phyloP scores from a whole-genome alignment of 2,797 vertebrate genomes.

The Cercopithecus neglectus region DNA sequence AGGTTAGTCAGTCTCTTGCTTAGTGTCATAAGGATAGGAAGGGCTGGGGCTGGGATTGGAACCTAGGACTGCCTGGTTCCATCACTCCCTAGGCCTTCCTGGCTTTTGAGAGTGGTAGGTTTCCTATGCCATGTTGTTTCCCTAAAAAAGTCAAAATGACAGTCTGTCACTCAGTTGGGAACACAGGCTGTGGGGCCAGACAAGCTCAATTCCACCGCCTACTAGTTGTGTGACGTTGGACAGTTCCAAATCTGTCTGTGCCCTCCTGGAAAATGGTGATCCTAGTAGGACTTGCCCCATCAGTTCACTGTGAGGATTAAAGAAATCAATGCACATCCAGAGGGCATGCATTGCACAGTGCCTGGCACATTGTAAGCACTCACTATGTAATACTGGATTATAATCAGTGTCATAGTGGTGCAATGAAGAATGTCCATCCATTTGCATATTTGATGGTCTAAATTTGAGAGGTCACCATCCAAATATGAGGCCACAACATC shows the following conservation, averaged over 20 bases:
- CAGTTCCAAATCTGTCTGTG: background rate
- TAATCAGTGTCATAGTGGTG: background rate
- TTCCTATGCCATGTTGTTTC: background rate
- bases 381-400: fast-evolving
- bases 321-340: too few relatives aligned
- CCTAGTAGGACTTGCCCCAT: background rate
- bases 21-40: background rate
- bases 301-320: background rate
- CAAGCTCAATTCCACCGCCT: background rate
- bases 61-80: background rate
- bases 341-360: fast-evolving
- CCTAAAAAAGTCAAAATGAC: background rate
- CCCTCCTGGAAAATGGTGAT: background rate
- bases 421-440: background rate
- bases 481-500: background rate
- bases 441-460: background rate
- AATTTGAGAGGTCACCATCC: background rate
- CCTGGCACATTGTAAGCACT: background rate
- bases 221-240: background rate
- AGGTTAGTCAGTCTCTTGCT: background rate
- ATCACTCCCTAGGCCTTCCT: background rate
- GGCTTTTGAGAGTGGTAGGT: background rate
- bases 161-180: background rate
- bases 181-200: background rate
- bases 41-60: background rate